phyloP scores from a whole-genome alignment of 1,140 invertebrate genomes.

The Limonius californicus region DNA sequence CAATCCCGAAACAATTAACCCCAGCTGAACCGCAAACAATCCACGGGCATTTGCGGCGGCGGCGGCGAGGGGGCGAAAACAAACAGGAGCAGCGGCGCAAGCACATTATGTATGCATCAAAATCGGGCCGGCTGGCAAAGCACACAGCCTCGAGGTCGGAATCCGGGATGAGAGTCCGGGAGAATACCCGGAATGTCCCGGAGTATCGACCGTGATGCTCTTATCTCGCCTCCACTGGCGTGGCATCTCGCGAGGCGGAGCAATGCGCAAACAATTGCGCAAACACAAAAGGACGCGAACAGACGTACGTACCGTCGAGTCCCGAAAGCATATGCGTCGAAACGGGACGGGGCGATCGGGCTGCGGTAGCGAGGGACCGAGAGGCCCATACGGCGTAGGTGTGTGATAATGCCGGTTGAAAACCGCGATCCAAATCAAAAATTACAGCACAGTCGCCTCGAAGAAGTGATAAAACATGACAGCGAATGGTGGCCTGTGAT shows the following conservation, averaged over 20 bases:
- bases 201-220: constrained; percentile 38
- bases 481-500: constrained; percentile 40
- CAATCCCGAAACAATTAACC: constrained; percentile 6
- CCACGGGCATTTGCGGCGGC: neutral
- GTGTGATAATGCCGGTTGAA: constrained; percentile 9
- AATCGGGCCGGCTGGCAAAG: neutral
- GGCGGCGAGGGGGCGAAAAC: constrained; percentile 1
- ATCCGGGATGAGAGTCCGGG: constrained; percentile 9
- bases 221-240: constrained; percentile 40
- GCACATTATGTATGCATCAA: constrained; percentile 11
- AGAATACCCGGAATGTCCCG: constrained; percentile 21
- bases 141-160: constrained; percentile 8
- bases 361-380: neutral
- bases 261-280: constrained; percentile 38
- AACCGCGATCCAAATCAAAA: constrained; percentile 37
- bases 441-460: constrained; percentile 40
- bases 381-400: neutral
- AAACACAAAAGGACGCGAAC: constrained; percentile 23
- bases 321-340: neutral
- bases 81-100: neutral
- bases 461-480: constrained; percentile 46
- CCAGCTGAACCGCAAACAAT: constrained; percentile 12
- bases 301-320: constrained; percentile 15
- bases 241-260: constrained; percentile 34
- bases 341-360: neutral